phyloP scores from a whole-genome alignment of 2,797 vertebrate species.

The Siniperca obscura region DNA sequence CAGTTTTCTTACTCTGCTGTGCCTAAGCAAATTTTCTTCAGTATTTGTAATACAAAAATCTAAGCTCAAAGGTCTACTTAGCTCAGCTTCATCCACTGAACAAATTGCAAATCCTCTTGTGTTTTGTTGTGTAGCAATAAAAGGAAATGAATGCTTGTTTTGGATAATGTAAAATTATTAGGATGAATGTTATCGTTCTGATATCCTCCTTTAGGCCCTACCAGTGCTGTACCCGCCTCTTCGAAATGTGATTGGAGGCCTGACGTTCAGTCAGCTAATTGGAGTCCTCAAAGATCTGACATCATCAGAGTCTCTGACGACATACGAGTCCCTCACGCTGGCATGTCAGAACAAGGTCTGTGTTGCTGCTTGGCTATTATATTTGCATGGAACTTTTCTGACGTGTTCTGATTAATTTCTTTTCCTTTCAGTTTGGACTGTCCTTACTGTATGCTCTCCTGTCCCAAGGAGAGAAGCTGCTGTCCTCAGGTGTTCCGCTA shows the following conservation, averaged over 20 bases:
- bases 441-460: slow-evolving; percentile 94
- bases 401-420: not conserved
- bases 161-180: not conserved
- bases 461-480: slow-evolving; percentile 92
- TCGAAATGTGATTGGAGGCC: slow-evolving; percentile 83
- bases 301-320: slow-evolving; percentile 70
- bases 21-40: no score
- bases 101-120: not conserved
- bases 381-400: not conserved
- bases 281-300: slow-evolving; percentile 88
- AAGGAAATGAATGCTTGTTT: not conserved
- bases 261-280: slow-evolving; percentile 92
- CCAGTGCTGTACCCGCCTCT: slow-evolving; percentile 90
- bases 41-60: not conserved
- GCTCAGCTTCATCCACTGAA: not conserved
- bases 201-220: slow-evolving; percentile 84
- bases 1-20: not conserved
- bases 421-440: slow-evolving; percentile 90
- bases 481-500: slow-evolving; percentile 87
- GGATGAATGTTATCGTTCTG: not conserved
- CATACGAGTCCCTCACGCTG: slow-evolving; percentile 81
- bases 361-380: not conserved
- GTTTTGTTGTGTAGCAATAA: not conserved
- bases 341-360: slow-evolving; percentile 94
- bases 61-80: not conserved